Conservation (phyloP, 1,140 invertebrate genomes). For the Brachionus manjavacas region DNA sequence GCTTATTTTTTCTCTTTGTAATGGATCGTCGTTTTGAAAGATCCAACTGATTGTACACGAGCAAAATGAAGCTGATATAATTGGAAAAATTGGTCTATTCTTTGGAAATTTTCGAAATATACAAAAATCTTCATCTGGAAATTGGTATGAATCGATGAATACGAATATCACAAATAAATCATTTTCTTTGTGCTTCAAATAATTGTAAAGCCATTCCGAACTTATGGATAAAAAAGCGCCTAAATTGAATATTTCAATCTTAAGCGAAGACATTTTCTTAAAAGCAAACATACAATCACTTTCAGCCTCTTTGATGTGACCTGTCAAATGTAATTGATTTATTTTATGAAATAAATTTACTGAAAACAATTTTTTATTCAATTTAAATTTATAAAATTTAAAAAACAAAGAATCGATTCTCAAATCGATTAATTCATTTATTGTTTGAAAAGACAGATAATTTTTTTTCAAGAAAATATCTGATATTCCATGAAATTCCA, state of each 20-base stretch:
- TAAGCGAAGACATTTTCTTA: neutral
- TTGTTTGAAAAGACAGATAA: neutral
- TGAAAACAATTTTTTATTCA: neutral
- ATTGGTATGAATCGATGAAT: neutral
- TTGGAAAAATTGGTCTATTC: neutral
- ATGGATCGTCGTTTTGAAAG: neutral
- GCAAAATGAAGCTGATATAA: neutral
- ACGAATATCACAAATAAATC: neutral
- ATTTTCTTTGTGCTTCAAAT: neutral
- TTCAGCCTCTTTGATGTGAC: neutral
- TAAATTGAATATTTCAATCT: neutral
- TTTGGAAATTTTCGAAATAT: neutral
- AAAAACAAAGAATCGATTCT: neutral
- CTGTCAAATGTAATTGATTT: neutral
- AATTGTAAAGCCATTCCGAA: neutral
- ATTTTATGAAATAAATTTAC: neutral
- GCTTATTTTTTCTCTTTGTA: neutral
- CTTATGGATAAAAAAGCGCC: neutral
- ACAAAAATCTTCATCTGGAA: conserved; percentile 7
- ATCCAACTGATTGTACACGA: neutral
- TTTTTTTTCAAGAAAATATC: neutral
- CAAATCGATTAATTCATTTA: neutral
- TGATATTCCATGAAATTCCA: neutral
- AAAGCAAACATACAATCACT: neutral
- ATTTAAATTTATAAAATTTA: neutral